These are phyloP conservation scores for zebrafish (Danio rerio) DNA, from an alignment of 2,113 vertebrate species.

Conservation along the genomic window GRCz12tu NC_133184.1:2031501-2032000, in stretches of 20 bases:
- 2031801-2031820: not conserved
- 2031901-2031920: not conserved
- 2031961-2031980: slow-evolving; percentile 96
- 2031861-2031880: too few species aligned
- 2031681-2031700: slow-evolving; percentile 95
- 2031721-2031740: slow-evolving; percentile 76
- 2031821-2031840: not conserved
- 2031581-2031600: slow-evolving; percentile 99
- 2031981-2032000: slow-evolving; percentile 98
- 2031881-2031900: not conserved
- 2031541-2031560: slow-evolving; percentile 94
- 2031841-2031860: too few species aligned
- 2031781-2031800: too few species aligned
- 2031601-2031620: slow-evolving; percentile 99
- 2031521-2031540: slow-evolving; percentile 98
- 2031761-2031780: not conserved
- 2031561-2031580: slow-evolving; percentile 99
- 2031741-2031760: not conserved
- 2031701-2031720: slow-evolving; percentile 86
- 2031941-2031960: slow-evolving; percentile 99
- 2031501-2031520: slow-evolving; percentile 93
- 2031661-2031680: slow-evolving; percentile 99
- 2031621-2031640: slow-evolving; percentile 99
- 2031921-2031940: slow-evolving; percentile 82
- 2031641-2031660: slow-evolving; percentile 99